Conservation (phyloP, 2,113 vertebrate species). For the Pleuronectes platessa region DNA sequence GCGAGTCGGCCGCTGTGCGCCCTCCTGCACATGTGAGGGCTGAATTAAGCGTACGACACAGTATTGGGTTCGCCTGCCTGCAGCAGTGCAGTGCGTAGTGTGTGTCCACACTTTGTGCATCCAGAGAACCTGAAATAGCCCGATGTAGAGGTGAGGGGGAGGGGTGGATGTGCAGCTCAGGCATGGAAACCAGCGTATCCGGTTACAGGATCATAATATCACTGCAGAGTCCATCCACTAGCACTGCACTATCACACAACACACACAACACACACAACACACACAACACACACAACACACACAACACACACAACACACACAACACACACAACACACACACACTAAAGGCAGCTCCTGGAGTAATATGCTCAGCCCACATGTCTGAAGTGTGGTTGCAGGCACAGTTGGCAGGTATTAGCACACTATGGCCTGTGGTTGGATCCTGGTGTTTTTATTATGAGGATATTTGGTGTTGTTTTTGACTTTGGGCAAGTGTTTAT, state of each 20-base stretch:
- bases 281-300: conserved; percentile 25
- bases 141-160: conserved; percentile 63
- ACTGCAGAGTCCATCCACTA: conserved; percentile 76
- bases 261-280: conserved; percentile 37
- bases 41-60: background rate
- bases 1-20: background rate
- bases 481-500: no score
- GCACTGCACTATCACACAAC: conserved; percentile 60
- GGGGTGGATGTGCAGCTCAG: conserved; percentile 69
- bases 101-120: conserved; percentile 48
- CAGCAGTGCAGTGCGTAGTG: conserved; percentile 33
- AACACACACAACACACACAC: background rate
- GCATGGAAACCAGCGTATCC: conserved; percentile 79
- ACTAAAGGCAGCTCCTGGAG: conserved; percentile 39
- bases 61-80: conserved; percentile 50
- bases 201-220: conserved; percentile 82
- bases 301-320: conserved; percentile 48
- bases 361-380: conserved; percentile 34
- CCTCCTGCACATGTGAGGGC: background rate
- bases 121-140: conserved; percentile 78
- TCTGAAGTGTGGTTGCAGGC: conserved; percentile 27
- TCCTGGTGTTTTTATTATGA: no score
- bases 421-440: background rate
- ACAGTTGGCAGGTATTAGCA: conserved; percentile 24
- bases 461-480: no score